These are phyloP conservation scores for Peromyscus californicus DNA, from an alignment of 2,113 vertebrate genomes.

Conservation along the genomic window DNA sequence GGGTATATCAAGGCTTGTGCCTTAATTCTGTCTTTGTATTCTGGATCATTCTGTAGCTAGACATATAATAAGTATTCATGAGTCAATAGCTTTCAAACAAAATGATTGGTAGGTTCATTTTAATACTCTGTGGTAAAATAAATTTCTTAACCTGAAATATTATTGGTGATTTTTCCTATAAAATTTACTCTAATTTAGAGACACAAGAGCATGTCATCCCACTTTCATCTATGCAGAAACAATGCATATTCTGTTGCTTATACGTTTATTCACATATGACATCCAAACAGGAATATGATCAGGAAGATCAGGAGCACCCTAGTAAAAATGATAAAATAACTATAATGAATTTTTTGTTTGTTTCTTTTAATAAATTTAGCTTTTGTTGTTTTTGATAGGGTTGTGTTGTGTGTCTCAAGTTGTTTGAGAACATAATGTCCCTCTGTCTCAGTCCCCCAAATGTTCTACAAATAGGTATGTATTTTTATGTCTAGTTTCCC, in stretches of 20 bases:
- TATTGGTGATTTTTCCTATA: not conserved
- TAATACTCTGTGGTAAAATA: not conserved
- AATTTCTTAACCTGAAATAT: not conserved
- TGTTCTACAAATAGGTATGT: not conserved
- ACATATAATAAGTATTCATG: not conserved
- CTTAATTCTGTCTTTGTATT: slow-evolving; percentile 88
- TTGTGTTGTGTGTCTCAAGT: not conserved
- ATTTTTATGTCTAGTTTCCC: not conserved
- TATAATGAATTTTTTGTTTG: not conserved
- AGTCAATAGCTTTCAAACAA: not conserved
- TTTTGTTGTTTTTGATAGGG: not conserved
- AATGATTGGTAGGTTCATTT: not conserved
- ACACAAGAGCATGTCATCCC: not conserved
- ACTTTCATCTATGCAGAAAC: not conserved
- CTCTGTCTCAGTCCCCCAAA: not conserved
- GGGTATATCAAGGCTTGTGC: slow-evolving; percentile 94
- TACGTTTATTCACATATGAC: not conserved
- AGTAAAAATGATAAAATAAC: not conserved
- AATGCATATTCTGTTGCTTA: not conserved
- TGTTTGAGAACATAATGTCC: not conserved
- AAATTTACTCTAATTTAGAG: not conserved
- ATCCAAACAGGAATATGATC: no score
- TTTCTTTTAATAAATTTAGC: not conserved
- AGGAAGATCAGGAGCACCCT: not conserved
- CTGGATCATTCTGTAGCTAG: slow-evolving; percentile 90